Base-by-base conservation (phyloP, 2,797 vertebrate genomes). In the Knipowitschia caucasica region DNA sequence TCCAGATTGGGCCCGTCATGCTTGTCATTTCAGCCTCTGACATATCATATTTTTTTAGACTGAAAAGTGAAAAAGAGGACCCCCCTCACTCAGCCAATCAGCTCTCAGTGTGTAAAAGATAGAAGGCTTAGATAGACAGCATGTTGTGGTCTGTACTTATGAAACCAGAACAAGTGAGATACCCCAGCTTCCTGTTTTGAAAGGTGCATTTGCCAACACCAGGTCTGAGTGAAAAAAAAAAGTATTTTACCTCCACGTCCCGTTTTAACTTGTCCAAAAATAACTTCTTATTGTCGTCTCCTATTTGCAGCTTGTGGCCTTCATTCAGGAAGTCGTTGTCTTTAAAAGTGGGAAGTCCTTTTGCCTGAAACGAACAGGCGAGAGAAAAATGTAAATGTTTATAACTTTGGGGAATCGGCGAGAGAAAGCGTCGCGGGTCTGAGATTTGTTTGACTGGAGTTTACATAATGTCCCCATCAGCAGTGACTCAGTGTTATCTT, bases 321-420 rank as follows among this genome's bases (percentile, higher is more conserved):
- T 97, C 94, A 1, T 97, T 97, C 78, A 97, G 80, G 83, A 97
- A 97, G 85, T 97, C 94, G 0, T 97, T 97, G 84, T 97, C 95
- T 89, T 97, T 97, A 70, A 95, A 95, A 0, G 95, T 97, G 4
- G 95, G 95, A 26, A 97, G 88, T 50, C 96, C 95, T 89, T 97
- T 97, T 55, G 95, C 95, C 95, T 97, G n/a, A 67, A 35, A 59
- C 21, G 3, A 51, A 38, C 11, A 46, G 26, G 29, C 62, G n/a
- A 69, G 17, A 34, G 20, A 49, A 29, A 27, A 10, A 29, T 18
- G 35, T 31, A 11, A 60, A 45, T 12, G 15, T 33, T 15, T 50
- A 33, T 38, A 31, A n/a, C 10, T 51, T 63, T 31, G 18, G 18
- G 14, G 23, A 42, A 31, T 26, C 43, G n/a, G n/a, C n/a, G n/a